Evolutionary conservation across 2,888 invertebrate species (phyloP), one percentile per base, ranked within the genome.

Genomic region (Drosophila leonis): DNA sequence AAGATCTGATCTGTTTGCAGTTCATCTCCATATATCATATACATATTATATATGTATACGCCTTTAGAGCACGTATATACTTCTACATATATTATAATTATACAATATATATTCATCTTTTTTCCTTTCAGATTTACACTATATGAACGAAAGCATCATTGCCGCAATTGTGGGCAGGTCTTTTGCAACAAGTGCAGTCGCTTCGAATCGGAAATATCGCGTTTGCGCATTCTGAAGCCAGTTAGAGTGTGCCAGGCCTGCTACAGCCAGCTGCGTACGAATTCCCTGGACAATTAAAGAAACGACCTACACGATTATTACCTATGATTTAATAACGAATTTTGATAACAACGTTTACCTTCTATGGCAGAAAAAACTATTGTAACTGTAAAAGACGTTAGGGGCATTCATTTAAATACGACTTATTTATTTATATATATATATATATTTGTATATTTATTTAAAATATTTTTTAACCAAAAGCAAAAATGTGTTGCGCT

Each of bases 171-270:
- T 94, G 99, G 99, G 65, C 97, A 97, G 90, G 97, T 99, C 72
- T 99, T 99, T 94, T 99, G 99, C 94, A 98, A 98, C 29, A 98
- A 96, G 92, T 99, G 99, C 94, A 98, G 98, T 92, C 96, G 97
- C 72, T 99, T 98, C 94, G 98, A 98, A 94, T 98, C 98, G 81
- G 98, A 99, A 94, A 99, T 99, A 89, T 96, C 97, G 1, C 95
- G 98, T 54, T 94, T 99, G 89, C 96, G 98, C 57, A 98, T 99
- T 84, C 94, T 98, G 79, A 97, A 98, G 72, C 98, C 99, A 33
- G 99, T 99, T 51, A 95, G 99, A 82, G 99, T 99, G 18, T 99
- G 99, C 93, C 98, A 98, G 93, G 95, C 96, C 57, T 99, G 99
- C 93, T 97, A 97, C 92, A 94, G 95, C 55, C 93, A 95, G 54